A percentile compares a stretch with the other conserved stretches of the same genome.
These are phyloP conservation scores for Allygus modestus DNA, from an alignment of 2,888 invertebrate species.

Conservation along the genomic window DNA sequence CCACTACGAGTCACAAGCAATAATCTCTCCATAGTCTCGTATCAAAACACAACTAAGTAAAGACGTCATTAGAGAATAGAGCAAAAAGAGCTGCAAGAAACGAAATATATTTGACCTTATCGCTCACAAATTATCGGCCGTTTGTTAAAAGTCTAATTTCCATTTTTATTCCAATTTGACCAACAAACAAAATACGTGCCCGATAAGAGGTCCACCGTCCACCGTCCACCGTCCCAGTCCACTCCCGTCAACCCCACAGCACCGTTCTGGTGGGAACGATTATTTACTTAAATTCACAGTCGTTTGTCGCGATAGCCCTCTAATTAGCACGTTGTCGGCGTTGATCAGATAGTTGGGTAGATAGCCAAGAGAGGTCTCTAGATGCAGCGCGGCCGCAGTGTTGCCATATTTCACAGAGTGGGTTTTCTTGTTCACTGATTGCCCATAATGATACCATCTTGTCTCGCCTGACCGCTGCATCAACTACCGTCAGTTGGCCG, in stretches of 20 bases:
- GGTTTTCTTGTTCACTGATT: conserved; percentile 40
- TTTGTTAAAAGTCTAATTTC: conserved; percentile 1
- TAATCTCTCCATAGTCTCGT: no score
- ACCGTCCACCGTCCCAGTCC: background rate
- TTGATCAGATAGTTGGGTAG: conserved; percentile 5
- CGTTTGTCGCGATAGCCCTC: background rate
- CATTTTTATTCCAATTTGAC: conserved; percentile 3
- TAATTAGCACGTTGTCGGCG: conserved; percentile 1
- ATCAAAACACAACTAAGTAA: no score
- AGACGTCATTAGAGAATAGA: no score
- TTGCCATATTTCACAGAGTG: conserved; percentile 55
- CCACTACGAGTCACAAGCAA: no score
- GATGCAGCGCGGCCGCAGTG: background rate
- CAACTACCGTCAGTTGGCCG: conserved; percentile 21
- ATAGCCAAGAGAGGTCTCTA: background rate
- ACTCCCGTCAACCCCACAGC: background rate
- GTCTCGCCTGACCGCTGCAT: conserved; percentile 5
- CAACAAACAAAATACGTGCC: conserved; percentile 17
- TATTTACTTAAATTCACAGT: conserved; percentile 11
- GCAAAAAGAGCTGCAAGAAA: no score
- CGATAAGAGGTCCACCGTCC: conserved; percentile 21
- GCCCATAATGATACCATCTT: conserved; percentile 44
- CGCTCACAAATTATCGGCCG: background rate
- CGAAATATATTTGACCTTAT: background rate
- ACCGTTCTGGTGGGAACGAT: background rate